Conservation (phyloP, 2,888 invertebrate genomes). For the Stenichneumon culpator region DNA sequence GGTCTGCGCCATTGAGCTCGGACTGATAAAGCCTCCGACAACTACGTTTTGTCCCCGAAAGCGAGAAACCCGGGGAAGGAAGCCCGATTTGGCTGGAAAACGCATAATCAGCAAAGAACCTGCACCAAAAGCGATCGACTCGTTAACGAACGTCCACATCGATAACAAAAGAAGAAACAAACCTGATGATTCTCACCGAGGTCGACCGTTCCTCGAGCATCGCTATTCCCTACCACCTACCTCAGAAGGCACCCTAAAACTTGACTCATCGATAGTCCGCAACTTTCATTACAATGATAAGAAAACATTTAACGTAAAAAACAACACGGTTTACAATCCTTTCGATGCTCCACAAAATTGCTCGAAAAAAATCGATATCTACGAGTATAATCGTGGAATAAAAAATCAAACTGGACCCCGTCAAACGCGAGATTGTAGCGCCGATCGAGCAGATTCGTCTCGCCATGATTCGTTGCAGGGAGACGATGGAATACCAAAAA, state of each 20-base stretch:
- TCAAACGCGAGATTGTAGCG: background rate
- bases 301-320: background rate
- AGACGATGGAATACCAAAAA: background rate
- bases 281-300: background rate
- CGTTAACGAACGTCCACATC: background rate
- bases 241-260: background rate
- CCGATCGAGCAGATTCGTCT: background rate
- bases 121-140: background rate
- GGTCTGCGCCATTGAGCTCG: constrained; percentile 74
- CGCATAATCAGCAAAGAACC: background rate
- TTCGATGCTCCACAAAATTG: constrained; percentile 10
- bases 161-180: background rate
- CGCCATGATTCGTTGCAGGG: background rate
- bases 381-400: background rate
- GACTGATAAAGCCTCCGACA: constrained; percentile 60
- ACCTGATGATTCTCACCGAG: background rate
- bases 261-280: background rate
- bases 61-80: background rate
- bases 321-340: constrained; percentile 17
- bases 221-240: background rate
- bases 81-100: background rate
- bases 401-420: background rate
- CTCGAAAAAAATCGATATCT: background rate
- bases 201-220: constrained; percentile 1
- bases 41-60: background rate